These are phyloP conservation scores for Drosophila testacea DNA, from an alignment of 2,888 invertebrate genomes.

Conservation along the genomic window DNA sequence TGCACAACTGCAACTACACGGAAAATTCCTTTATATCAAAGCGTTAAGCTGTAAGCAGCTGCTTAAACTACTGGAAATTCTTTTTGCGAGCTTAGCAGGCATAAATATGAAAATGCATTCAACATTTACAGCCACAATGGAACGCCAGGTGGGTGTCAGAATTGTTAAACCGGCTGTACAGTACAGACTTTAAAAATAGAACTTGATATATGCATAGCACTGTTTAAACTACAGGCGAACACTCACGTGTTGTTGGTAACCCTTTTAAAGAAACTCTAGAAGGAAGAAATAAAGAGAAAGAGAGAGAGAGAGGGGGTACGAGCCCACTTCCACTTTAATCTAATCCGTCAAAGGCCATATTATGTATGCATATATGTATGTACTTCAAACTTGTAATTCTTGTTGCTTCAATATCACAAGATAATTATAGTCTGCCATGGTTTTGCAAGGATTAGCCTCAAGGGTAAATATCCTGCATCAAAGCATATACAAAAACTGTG, in stretches of 20 bases:
- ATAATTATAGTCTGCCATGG: slow-evolving; percentile 36
- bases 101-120: slow-evolving; percentile 27
- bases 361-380: neutral
- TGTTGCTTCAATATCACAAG: slow-evolving; percentile 13
- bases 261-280: neutral
- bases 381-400: slow-evolving; percentile 20
- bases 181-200: slow-evolving; percentile 40
- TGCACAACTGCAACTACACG: neutral
- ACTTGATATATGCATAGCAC: slow-evolving; percentile 31
- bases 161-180: slow-evolving; percentile 4
- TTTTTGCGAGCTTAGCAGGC: slow-evolving; percentile 8
- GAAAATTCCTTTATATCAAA: neutral
- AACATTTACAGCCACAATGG: neutral
- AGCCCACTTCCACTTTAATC: slow-evolving; percentile 15
- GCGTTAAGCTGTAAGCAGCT: slow-evolving; percentile 4
- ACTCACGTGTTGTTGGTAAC: slow-evolving; percentile 3
- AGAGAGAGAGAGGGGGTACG: neutral
- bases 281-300: neutral
- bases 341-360: slow-evolving; percentile 15
- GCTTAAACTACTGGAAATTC: neutral
- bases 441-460: slow-evolving; percentile 6
- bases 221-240: neutral
- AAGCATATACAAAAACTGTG: slow-evolving; percentile 7
- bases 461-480: slow-evolving; percentile 2
- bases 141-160: neutral